Conservation (phyloP, 2,113 vertebrate genomes). For the Illadopsis cleaveri region DNA sequence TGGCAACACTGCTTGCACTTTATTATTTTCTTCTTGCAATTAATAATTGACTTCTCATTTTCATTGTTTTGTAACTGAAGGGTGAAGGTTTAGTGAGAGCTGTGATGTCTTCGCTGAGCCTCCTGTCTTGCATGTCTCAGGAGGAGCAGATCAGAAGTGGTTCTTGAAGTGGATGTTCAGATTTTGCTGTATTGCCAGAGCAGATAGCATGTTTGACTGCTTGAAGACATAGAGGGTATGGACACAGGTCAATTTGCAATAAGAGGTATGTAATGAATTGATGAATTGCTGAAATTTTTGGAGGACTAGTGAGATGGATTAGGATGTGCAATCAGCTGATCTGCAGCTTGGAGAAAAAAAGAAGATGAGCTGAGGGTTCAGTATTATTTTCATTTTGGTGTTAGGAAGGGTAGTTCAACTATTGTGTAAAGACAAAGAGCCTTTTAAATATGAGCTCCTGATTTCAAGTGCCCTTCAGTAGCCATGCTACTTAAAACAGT, state of each 20-base stretch:
- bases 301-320: background rate
- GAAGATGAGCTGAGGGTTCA: background rate
- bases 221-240: background rate
- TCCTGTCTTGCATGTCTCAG: background rate
- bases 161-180: background rate
- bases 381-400: background rate
- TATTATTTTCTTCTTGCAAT: background rate
- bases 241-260: background rate
- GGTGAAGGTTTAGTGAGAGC: background rate
- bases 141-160: background rate
- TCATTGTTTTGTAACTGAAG: background rate
- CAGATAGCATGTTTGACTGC: background rate
- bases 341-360: background rate
- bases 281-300: background rate
- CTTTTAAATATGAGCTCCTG: constrained; percentile 26
- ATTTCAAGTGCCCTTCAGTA: constrained; percentile 50
- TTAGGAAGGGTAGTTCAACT: background rate
- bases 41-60: background rate
- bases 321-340: background rate
- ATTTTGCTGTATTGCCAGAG: background rate
- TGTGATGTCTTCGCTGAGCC: background rate
- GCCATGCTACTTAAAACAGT: background rate
- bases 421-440: background rate
- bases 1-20: background rate
- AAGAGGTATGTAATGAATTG: background rate